Base-by-base conservation (phyloP, 2,888 invertebrate species). In the Adineta ricciae region DNA sequence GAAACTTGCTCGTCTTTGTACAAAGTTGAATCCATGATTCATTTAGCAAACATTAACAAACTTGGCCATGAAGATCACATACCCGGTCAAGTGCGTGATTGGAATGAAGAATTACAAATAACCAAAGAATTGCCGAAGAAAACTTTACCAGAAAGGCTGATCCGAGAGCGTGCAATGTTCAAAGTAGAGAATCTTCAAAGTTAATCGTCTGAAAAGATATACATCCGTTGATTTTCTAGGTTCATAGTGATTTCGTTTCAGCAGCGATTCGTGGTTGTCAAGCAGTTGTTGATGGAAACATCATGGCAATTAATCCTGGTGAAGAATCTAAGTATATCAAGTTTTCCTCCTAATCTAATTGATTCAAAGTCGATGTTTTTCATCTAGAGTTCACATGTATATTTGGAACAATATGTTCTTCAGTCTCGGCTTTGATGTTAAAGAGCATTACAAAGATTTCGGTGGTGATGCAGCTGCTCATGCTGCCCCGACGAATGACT, bases 321-420 rank as follows among this genome's bases (percentile, higher is more conserved):
- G 99, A 99, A 90, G 98, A 98, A 89, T 85, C 83, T 3, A 86
- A 86, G 78, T 78, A 21, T 24, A 38, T 41, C 5, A 38, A 21
- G 2, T 24, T 73, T 19, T 46, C 46, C 5, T 46, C 46, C 11
- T n/a, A n/a, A n/a, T n/a, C n/a, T n/a, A n/a, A n/a, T n/a, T n/a
- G n/a, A 11, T 46, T 46, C 46, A 46, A 46, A n/a, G n/a, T 46
- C 46, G 46, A 46, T 46, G 11, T 46, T 46, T 46, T 46, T 41
- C 21, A 9, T 41, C 7, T 78, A 78, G 78, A 87, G 97, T 97
- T 96, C 97, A 98, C 91, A 98, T 98, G 97, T 98, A 96, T 90
- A 98, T 99, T 87, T 99, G 99, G 99, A 99, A 99, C 92, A 99
- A 99, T 90, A 99, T 99, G 88, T 99, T 99, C 93, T 98, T 99